Percentiles rank a stretch among this genome's conserved stretches.
Conservation (phyloP, 2,797 vertebrate genomes). For the Triplophysa bombifrons region DNA sequence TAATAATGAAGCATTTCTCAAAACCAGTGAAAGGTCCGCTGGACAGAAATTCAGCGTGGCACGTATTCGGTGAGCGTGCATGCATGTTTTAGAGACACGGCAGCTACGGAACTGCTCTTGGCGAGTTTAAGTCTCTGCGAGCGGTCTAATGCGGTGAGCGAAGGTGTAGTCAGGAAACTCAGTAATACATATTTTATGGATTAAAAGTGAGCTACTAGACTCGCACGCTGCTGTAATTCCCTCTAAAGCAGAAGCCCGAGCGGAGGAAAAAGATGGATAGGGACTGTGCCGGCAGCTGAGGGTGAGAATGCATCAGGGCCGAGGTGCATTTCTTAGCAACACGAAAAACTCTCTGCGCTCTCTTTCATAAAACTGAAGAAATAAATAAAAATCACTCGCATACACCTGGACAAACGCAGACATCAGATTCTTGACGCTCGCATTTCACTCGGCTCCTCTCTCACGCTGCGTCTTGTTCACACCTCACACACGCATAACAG, state of each 20-base stretch:
- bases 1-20: slow-evolving; percentile 11
- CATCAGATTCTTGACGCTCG: slow-evolving; percentile 35
- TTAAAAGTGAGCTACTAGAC: slow-evolving; percentile 52
- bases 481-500: slow-evolving; percentile 67
- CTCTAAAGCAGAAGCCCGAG: slow-evolving; percentile 42
- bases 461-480: slow-evolving; percentile 23
- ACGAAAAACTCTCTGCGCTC: background rate
- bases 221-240: slow-evolving; percentile 47
- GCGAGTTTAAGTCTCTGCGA: slow-evolving; percentile 24
- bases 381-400: background rate
- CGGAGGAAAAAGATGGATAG: slow-evolving; percentile 27
- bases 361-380: background rate
- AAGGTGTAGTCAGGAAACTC: slow-evolving; percentile 48
- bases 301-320: background rate
- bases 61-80: background rate
- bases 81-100: background rate
- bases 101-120: background rate
- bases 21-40: background rate
- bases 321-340: background rate
- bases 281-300: slow-evolving; percentile 24
- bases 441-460: slow-evolving; percentile 19
- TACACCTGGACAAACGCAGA: slow-evolving; percentile 33
- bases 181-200: slow-evolving; percentile 56
- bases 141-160: slow-evolving; percentile 41
- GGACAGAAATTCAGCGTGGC: slow-evolving; percentile 8